Conservation (phyloP, 2,113 vertebrate species). For the Gallinago undulata region DNA sequence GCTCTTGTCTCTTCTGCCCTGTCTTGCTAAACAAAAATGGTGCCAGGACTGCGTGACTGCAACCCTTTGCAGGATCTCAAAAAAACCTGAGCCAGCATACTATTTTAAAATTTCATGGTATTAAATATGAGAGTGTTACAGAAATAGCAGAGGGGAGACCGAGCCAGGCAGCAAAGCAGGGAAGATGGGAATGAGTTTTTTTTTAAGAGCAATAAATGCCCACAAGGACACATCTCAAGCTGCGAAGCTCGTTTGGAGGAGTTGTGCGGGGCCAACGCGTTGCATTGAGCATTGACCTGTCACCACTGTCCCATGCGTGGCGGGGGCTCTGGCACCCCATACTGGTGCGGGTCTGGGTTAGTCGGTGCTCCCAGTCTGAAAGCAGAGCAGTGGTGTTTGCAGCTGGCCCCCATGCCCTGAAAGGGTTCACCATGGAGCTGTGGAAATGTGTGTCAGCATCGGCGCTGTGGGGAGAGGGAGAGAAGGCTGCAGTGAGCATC, state of each 20-base stretch:
- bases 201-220: not conserved
- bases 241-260: not conserved
- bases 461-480: not conserved
- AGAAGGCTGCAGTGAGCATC: not conserved
- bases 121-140: slow-evolving; percentile 25
- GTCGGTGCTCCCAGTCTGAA: not conserved
- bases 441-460: not conserved
- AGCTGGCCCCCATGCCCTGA: not conserved
- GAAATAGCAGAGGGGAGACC: slow-evolving; percentile 36
- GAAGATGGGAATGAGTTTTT: not conserved
- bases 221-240: not conserved
- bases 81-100: slow-evolving; percentile 38
- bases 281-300: fast-evolving
- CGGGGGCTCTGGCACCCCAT: fast-evolving
- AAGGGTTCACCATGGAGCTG: not conserved
- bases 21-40: not conserved
- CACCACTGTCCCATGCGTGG: not conserved
- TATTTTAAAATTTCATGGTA: slow-evolving; percentile 53
- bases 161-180: not conserved
- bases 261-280: fast-evolving
- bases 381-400: not conserved
- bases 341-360: not conserved
- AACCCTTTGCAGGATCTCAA: not conserved
- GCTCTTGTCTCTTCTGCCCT: not conserved
- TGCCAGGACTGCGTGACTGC: not conserved